Percentiles rank a stretch among this genome's conserved stretches.
Conservation (phyloP, 2,888 invertebrate genomes). For the Strigamia maritima region DNA sequence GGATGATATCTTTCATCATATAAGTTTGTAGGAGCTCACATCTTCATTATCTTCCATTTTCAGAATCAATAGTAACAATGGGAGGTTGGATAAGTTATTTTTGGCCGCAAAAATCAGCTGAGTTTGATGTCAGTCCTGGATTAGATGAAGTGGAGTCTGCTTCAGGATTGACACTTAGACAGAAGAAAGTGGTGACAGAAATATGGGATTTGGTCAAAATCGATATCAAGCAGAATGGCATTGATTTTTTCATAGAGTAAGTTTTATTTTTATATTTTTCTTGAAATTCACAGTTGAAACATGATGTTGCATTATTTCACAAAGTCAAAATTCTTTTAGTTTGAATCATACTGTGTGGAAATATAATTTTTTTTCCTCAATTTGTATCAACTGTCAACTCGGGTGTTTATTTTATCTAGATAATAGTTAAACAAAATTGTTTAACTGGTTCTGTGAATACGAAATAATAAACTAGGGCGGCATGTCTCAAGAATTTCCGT, state of each 20-base stretch:
- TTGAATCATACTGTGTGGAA: too few relatives aligned
- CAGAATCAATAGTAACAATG: not conserved
- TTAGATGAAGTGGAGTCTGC: not conserved
- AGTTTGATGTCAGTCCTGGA: not conserved
- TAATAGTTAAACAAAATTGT: too few relatives aligned
- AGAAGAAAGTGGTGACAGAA: slow-evolving; percentile 12
- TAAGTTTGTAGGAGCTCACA: not conserved
- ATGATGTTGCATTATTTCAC: too few relatives aligned
- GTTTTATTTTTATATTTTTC: slow-evolving; percentile 5
- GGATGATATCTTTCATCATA: not conserved
- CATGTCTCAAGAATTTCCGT: not conserved
- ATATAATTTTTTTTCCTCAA: too few relatives aligned
- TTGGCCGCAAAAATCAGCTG: slow-evolving; percentile 28
- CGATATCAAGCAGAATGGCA: not conserved
- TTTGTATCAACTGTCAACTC: too few relatives aligned
- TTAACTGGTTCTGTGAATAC: not conserved
- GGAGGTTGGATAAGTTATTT: not conserved
- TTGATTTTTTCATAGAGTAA: slow-evolving; percentile 33
- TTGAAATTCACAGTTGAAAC: too few relatives aligned
- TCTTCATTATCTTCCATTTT: too few relatives aligned
- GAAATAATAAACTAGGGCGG: not conserved
- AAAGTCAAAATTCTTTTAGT: too few relatives aligned
- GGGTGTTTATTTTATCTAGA: too few relatives aligned
- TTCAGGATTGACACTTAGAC: slow-evolving; percentile 21
- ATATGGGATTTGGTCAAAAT: slow-evolving; percentile 4